Evolutionary conservation across 1,140 invertebrate genomes (phyloP).

Genomic region (Panulirus ornatus): DNA sequence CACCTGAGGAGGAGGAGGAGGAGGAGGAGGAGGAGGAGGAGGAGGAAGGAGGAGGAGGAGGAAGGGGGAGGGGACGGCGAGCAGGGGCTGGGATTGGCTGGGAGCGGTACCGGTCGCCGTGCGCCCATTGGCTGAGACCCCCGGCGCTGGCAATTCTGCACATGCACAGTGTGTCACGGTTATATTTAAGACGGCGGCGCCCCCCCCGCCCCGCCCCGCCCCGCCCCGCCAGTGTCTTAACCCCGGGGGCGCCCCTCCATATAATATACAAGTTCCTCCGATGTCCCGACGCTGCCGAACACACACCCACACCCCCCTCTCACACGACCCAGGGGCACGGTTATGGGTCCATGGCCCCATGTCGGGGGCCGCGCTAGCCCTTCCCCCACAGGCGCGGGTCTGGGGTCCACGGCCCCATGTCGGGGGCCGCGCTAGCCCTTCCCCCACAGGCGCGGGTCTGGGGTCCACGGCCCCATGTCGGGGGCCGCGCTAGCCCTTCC

Average conservation of each 20-base stretch:
- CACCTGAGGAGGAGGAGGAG: slow-evolving; percentile 62
- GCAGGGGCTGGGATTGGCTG: slow-evolving; percentile 38
- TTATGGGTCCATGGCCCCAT: too few relatives aligned
- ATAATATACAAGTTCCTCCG: background rate
- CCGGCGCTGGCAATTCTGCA: slow-evolving; percentile 55
- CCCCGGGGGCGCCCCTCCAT: background rate
- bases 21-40: too few relatives aligned
- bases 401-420: too few relatives aligned
- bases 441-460: too few relatives aligned
- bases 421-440: too few relatives aligned
- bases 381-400: too few relatives aligned
- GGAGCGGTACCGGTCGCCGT: background rate
- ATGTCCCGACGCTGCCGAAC: background rate
- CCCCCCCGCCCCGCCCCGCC: background rate
- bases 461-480: too few relatives aligned
- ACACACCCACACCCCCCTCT: background rate
- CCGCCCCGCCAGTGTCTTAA: background rate
- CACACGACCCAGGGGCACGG: background rate
- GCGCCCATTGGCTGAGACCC: slow-evolving; percentile 45
- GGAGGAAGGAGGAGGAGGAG: too few relatives aligned
- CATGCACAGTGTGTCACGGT: slow-evolving; percentile 44
- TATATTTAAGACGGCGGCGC: slow-evolving; percentile 46
- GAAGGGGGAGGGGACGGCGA: too few relatives aligned
- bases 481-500: too few relatives aligned
- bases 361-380: too few relatives aligned